A percentile compares a stretch with the other conserved stretches of the same genome.
Conservation (phyloP, 2,113 vertebrate genomes). For the Oophaga pumilio region DNA sequence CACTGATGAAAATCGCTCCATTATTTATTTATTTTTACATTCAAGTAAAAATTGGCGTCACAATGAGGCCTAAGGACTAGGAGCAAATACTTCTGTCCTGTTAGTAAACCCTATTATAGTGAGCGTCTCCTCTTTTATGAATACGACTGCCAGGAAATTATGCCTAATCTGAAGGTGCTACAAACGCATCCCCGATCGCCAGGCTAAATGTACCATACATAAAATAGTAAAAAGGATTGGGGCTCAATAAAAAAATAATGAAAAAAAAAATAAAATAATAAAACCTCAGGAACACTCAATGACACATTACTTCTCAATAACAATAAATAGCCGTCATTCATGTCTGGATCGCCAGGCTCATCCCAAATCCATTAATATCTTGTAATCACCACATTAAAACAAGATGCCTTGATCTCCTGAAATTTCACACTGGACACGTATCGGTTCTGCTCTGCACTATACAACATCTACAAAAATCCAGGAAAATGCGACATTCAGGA, state of each 20-base stretch:
- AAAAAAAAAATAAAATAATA: not conserved
- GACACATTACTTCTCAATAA: not conserved
- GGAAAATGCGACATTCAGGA: not conserved
- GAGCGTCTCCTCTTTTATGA: not conserved
- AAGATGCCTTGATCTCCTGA: not conserved
- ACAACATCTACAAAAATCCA: not conserved
- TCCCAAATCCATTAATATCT: constrained; percentile 22
- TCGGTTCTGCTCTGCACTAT: not conserved
- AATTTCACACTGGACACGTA: not conserved
- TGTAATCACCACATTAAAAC: constrained; percentile 15
- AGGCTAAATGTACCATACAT: not conserved
- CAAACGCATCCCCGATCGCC: not conserved
- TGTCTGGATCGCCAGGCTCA: not conserved
- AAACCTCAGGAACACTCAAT: not conserved
- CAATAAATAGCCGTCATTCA: not conserved
- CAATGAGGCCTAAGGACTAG: not conserved
- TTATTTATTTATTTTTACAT: too few relatives aligned
- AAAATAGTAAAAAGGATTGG: not conserved
- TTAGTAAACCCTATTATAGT: not conserved
- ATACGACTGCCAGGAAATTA: not conserved
- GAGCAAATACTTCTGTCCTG: not conserved
- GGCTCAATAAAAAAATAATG: not conserved
- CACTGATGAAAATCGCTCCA: too few relatives aligned
- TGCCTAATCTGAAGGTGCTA: not conserved
- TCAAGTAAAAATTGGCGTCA: not conserved